Base-by-base conservation (phyloP, 2,888 invertebrate genomes). In the Magallana nippona region DNA sequence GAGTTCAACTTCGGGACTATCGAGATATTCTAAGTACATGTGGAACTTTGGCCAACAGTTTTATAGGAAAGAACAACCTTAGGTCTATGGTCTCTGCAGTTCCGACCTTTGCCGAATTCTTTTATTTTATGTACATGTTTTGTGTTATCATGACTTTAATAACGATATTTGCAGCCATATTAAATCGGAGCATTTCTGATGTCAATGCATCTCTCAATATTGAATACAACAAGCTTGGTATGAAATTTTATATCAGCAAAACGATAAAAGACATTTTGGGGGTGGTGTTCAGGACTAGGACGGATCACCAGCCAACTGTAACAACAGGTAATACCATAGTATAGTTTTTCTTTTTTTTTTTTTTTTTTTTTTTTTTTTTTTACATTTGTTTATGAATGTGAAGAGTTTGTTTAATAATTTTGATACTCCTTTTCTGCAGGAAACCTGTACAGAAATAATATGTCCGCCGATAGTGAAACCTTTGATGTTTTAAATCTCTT, bases 31-130 rank as follows among this genome's bases (percentile, higher is more conserved):
- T 93, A 22, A 90, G 90, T 11, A 90, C 94, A 8, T 90, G 94
- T 71, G 93, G 94, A 81, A 91, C 94, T 17, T 91, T 94, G 13
- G 94, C 95, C 81, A 90, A 93, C 82, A 87, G 89, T n/a, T 85
- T 91, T 57, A 87, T 91, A 82, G 91, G 91, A 1, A 91, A 90
- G 84, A 90, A 89, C 62, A 86, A 87, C 78, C 86, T 90, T 13
- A 86, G 85, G 1, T 82, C 86, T n/a, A 88, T 90, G 85, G 83
- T 89, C 3, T 83, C 82, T 8, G 84, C 86, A 1, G 87, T 88
- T 22, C 88, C 89, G 32, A 85, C 85, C 10, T 88, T 87, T 83
- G 90, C 90, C 5, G 89, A 89, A 77, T 83, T 90, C 58, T 91
- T 89, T 84, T 91, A 89, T 84, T 88, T 89, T 63, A 85, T 87